Evolutionary conservation across 1,140 invertebrate species (phyloP).

Genomic region (Penaeus japonicus): DNA sequence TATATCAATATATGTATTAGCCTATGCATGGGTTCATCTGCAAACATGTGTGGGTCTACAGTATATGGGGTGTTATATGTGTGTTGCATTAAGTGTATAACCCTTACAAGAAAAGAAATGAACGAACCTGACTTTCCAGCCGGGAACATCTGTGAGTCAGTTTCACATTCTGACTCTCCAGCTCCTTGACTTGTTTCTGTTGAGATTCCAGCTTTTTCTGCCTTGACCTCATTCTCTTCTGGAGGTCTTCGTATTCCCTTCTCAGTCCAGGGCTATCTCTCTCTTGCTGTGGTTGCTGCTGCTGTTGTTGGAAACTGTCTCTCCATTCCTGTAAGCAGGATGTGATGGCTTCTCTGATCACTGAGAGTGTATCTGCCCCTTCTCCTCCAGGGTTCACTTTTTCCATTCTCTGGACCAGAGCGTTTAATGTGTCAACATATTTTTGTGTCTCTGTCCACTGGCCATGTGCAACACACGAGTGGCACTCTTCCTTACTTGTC

Average conservation of each 20-base stretch:
- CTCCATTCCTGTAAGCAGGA: conserved; percentile 32
- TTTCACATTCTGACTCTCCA: conserved; percentile 21
- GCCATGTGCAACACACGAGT: too few relatives aligned
- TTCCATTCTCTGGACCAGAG: conserved; percentile 27
- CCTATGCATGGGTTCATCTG: too few relatives aligned
- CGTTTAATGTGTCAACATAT: conserved; percentile 14
- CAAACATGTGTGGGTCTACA: too few relatives aligned
- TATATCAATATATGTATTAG: too few relatives aligned
- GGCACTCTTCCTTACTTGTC: too few relatives aligned
- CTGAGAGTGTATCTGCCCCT: conserved; percentile 3
- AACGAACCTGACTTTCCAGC: conserved; percentile 18
- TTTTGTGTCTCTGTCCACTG: not conserved
- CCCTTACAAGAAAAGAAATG: not conserved
- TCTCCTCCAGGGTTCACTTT: not conserved
- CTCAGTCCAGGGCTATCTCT: not conserved
- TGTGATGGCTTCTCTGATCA: conserved; percentile 25
- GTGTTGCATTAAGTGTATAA: too few relatives aligned
- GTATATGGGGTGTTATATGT: too few relatives aligned
- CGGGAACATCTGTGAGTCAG: not conserved
- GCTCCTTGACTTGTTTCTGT: conserved; percentile 11
- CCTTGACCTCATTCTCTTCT: conserved; percentile 10
- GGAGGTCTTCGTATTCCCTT: conserved; percentile 27
- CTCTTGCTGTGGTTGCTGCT: not conserved
- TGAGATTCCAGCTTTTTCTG: conserved; percentile 26
- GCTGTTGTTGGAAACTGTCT: conserved; percentile 21